These are phyloP conservation scores for Archilochus colubris DNA, from an alignment of 2,113 vertebrate genomes.

Conservation along the genomic window DNA sequence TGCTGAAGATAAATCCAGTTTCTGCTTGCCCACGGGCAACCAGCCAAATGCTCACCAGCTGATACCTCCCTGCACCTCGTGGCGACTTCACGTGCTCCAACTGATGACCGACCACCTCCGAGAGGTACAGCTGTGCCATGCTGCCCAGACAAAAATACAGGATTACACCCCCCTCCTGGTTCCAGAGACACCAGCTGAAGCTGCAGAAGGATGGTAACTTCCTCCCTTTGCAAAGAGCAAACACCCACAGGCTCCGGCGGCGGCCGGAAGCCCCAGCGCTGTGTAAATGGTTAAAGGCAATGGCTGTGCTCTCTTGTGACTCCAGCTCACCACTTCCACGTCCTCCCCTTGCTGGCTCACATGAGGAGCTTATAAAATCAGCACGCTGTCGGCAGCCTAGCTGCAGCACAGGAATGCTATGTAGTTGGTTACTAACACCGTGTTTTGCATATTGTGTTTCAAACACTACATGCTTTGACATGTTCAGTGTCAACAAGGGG, in stretches of 20 bases:
- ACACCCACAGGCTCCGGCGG: not conserved
- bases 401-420: not conserved
- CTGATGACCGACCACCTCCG: not conserved
- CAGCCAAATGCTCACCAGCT: not conserved
- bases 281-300: not conserved
- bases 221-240: not conserved
- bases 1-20: slow-evolving; percentile 6
- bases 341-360: not conserved
- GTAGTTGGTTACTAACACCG: not conserved
- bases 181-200: rapidly evolving
- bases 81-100: not conserved
- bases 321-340: not conserved
- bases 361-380: not conserved
- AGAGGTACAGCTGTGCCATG: rapidly evolving
- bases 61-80: not conserved
- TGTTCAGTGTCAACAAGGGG: not conserved
- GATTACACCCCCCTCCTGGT: not conserved
- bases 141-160: not conserved
- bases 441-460: slow-evolving; percentile 16
- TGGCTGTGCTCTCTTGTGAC: not conserved
- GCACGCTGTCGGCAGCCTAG: not conserved
- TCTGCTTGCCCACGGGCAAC: slow-evolving; percentile 9
- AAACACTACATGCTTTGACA: slow-evolving; percentile 25
- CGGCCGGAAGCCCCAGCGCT: not conserved
- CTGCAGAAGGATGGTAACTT: not conserved